Base-by-base conservation (phyloP, 2,113 vertebrate species). In the Datnioides undecimradiatus region DNA sequence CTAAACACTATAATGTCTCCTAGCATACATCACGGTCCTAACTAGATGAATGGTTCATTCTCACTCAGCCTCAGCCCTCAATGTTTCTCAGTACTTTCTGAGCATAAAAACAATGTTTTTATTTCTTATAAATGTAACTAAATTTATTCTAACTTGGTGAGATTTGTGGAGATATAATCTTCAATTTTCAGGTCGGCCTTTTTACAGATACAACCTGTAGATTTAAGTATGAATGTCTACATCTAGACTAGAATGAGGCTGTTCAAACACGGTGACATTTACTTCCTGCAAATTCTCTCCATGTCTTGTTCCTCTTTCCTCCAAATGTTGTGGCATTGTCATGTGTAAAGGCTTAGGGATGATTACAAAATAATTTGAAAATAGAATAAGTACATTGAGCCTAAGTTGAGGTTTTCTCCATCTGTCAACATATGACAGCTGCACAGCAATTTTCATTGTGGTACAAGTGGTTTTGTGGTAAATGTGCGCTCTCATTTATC, bases 311-410 rank as follows among this genome's bases (percentile, higher is more conserved):
- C 65, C 70, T 48, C 54, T 77, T 65, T 36, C 68, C 43, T 79
- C 63, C 31, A 5, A 85, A 68, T 89, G 86, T 91, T 91, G 90
- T 78, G 90, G 90, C 83, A 82, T 88, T 88, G 91, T 93, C 91
- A 91, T 90, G 87, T 91, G 90, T 85, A 92, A 92, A 88, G 83
- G 86, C 82, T 94, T 91, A 90, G 79, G 79, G 85, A 87, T 93
- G 92, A 93, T 94, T 93, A 92, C 91, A 87, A 93, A 95, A 94
- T 95, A 90, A 93, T 94, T 91, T 91, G 90, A 93, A 94, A 94
- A 94, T 92, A 87, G 87, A 93, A 94, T 93, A 93, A 92, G 88
- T 89, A 82, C 54, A 72, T 82, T 58, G 81, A 78, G 90, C 88
- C 82, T 90, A 91, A 88, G 87, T 88, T 94, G 90, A 91, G 93